Base-by-base conservation (phyloP, 2,797 vertebrate species). In the Eulemur albifrons region DNA sequence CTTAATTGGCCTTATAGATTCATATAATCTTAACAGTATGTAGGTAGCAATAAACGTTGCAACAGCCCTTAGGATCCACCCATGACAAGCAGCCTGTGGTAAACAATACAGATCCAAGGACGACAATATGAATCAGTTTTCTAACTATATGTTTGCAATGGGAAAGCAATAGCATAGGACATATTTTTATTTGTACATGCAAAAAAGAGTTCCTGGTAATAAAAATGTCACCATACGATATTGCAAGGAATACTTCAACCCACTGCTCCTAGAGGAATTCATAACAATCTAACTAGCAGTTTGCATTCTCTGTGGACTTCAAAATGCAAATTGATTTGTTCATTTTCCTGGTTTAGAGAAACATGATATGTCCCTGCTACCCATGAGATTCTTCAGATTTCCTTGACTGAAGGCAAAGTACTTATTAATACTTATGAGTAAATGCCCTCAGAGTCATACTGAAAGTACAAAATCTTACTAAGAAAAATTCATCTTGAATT, bases 251-350 rank as follows among this genome's bases (percentile, higher is more conserved):
- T 95, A 93, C 72, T 90, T 98, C 94, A 97, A 90, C 57, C 93
- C 0, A 45, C 54, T 96, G 30, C 35, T 97, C 94, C 97, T 96
- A 90, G 73, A 98, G 95, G 96, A 98, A 98, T 97, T 98, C 88
- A 95, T 89, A 98, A 96, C 92, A 97, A 88, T 91, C 95, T 98
- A 98, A 98, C 0, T 82, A 98, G 96, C 87, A 80, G 4, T 93
- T 97, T 92, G 90, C 86, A 15, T 88, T 98, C 98, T 98, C 96
- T 96, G 54, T 75, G 95, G 98, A 98, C 97, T 98, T 98, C 89
- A 98, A 98, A 98, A 98, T 98, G 97, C 89, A 98, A 98, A 98
- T 97, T 97, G 93, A 98, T 95, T 97, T 98, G 92, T 92, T 97
- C 96, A 93, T 96, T 95, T 96, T 94, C 48, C 85, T 98, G 97